A percentile compares a stretch with the other conserved stretches of the same genome.
Conservation (phyloP, 2,888 invertebrate species). For the Steinernema scapterisci region DNA sequence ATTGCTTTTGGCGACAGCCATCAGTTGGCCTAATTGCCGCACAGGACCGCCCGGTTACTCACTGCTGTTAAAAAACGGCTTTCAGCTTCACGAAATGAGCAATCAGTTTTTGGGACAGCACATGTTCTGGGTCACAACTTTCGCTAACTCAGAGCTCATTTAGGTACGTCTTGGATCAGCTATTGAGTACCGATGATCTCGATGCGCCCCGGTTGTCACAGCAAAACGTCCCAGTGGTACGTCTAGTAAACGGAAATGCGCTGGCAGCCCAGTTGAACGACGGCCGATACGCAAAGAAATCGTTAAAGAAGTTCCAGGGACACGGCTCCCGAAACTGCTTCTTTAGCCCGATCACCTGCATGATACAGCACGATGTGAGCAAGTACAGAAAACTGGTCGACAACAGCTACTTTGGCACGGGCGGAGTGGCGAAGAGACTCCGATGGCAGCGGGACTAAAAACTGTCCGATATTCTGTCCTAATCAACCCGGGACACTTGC, state of each 20-base stretch:
- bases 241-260: background rate
- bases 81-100: background rate
- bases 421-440: constrained; percentile 15
- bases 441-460: background rate
- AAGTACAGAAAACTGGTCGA: constrained; percentile 56
- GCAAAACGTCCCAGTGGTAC: background rate
- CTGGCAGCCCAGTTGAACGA: background rate
- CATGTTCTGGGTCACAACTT: too few relatives aligned
- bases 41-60: background rate
- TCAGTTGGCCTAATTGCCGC: background rate
- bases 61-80: background rate
- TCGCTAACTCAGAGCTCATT: background rate
- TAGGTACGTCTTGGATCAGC: constrained; percentile 33
- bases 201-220: background rate
- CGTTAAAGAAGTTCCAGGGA: constrained; percentile 40
- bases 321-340: constrained; percentile 60
- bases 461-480: background rate
- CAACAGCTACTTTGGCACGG: constrained; percentile 24
- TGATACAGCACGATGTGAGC: constrained; percentile 57
- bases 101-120: background rate
- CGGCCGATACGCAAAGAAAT: constrained; percentile 32
- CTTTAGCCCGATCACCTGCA: constrained; percentile 65
- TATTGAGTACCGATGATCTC: background rate
- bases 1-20: constrained; percentile 18
- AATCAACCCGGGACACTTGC: background rate